Evolutionary conservation across 2,888 invertebrate species (phyloP), one percentile per base, ranked within the genome.

Genomic region (Plusia festucae): DNA sequence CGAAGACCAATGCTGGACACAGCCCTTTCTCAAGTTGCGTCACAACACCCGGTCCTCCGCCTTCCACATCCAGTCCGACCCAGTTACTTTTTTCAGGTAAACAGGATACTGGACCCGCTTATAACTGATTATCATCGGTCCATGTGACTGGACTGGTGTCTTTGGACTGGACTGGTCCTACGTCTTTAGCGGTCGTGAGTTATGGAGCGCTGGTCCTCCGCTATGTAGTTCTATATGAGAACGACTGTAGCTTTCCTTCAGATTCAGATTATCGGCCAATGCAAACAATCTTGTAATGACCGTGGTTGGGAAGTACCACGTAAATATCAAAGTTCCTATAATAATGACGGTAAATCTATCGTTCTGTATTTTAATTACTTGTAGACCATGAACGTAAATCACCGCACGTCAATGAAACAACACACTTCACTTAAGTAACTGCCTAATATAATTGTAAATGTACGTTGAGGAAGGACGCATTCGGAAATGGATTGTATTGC

Each of bases 401-500:
- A 63, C 59, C 62, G 57, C 24, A 60, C 52, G 24, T 24, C 57
- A 60, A 73, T 72, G 60, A 72, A 53, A 53, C 54, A 61, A 66
- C 53, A 27, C 55, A 68, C 22, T 52, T 32, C 24, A 59, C 52
- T 62, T 6, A 62, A 65, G 52, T 53, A 66, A 53, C 27, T 60
- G 55, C n/a, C 52, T 54, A 51, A 18, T 18, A 18, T 49, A 49
- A 20, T 20, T 16, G 40, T 74, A 74, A 74, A 58, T 51, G 63
- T 46, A 74, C 53, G 58, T 66, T 63, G 57, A 63, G 53, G 64
- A 70, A 74, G 73, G 75, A 66, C 70, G 53, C 56, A 64, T 66
- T 74, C 70, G 74, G 74, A 74, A 66, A 75, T 74, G 75, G 59
- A 74, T 74, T 73, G 73, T 54, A 60, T 53, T 51, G 53, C 27